Base-by-base conservation (phyloP, 2,888 invertebrate genomes). In the Apomyelois bistriatella region DNA sequence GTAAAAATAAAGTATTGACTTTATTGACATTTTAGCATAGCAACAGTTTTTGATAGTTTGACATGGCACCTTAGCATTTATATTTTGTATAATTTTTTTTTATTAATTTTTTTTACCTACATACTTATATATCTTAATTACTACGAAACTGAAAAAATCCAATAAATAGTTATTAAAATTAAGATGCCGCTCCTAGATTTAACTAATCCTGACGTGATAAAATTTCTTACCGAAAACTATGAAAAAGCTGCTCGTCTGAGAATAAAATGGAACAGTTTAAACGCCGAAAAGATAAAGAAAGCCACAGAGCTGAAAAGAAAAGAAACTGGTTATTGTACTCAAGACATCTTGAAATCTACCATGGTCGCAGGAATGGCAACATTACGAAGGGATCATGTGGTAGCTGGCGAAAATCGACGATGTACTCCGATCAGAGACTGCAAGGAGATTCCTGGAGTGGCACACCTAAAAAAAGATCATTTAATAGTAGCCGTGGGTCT, bases 141-240 rank as follows among this genome's bases (percentile, higher is more conserved):
- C n/a, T n/a, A n/a, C n/a, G n/a, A n/a, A n/a, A n/a, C n/a, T n/a
- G n/a, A n/a, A n/a, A n/a, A n/a, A n/a, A n/a, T n/a, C n/a, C n/a
- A n/a, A n/a, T n/a, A n/a, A n/a, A n/a, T n/a, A n/a, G 22, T 3
- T 22, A 22, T 22, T 22, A 22, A 3, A 22, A 22, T 5, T 22
- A 68, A 53, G 52, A 79, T 78, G 79, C 76, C 78, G 37, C 56
- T 66, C 2, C 35, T 68, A 43, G 79, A 79, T 56, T 68, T 76
- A 46, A 76, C 63, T 5, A 74, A 74, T 30, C 78, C 79, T 0
- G 70, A 66, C 22, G 36, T 70, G 0, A 76, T 79, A 49, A 76
- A 71, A 42, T 79, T 76, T 55, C 66, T 78, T 7, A 42, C 68
- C 12, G 79, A 78, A 52, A 71, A 17, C 43, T 76, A 77, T 61